phyloP scores from a whole-genome alignment of 2,888 invertebrate genomes.

The Cinara cedri region DNA sequence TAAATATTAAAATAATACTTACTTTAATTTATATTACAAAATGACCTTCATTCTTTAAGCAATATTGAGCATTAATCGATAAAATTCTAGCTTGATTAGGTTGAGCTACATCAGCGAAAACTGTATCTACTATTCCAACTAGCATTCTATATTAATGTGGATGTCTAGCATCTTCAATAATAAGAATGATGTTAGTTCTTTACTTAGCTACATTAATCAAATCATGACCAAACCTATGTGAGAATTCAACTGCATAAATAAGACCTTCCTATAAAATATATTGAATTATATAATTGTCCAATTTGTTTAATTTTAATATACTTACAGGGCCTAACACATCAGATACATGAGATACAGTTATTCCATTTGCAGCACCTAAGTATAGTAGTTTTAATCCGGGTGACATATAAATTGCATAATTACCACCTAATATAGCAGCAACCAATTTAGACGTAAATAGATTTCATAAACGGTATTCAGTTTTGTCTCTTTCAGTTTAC shows the following conservation, averaged over 20 bases:
- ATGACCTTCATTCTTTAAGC: constrained; percentile 95
- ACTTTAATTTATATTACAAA: constrained; percentile 99
- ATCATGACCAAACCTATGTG: constrained; percentile 95
- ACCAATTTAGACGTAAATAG: constrained; percentile 98
- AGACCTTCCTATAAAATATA: constrained; percentile 79
- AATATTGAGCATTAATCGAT: constrained; percentile 92
- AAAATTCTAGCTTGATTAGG: constrained; percentile 99
- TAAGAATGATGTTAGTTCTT: constrained; percentile 97
- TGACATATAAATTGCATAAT: constrained; percentile 94
- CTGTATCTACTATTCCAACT: constrained; percentile 96
- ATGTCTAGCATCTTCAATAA: constrained; percentile 98
- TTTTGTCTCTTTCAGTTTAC: constrained; percentile 81
- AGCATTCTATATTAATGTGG: constrained; percentile 99
- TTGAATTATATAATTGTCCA: too few species aligned
- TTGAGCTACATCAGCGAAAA: constrained; percentile 99
- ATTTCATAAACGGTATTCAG: constrained; percentile 99
- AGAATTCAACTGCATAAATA: constrained; percentile 99
- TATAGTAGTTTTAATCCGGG: constrained; percentile 96
- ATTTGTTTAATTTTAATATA: constrained; percentile 58
- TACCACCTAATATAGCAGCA: constrained; percentile 96
- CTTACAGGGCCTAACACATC: constrained; percentile 96
- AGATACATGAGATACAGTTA: constrained; percentile 98
- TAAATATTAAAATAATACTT: constrained; percentile 58
- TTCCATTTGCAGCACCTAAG: constrained; percentile 97
- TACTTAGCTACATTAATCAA: constrained; percentile 98